Percentiles rank a stretch among this genome's conserved stretches.
Evolutionary conservation across 2,888 invertebrate species (phyloP).

Genomic region (Spatulosminthurus flaviceps): DNA sequence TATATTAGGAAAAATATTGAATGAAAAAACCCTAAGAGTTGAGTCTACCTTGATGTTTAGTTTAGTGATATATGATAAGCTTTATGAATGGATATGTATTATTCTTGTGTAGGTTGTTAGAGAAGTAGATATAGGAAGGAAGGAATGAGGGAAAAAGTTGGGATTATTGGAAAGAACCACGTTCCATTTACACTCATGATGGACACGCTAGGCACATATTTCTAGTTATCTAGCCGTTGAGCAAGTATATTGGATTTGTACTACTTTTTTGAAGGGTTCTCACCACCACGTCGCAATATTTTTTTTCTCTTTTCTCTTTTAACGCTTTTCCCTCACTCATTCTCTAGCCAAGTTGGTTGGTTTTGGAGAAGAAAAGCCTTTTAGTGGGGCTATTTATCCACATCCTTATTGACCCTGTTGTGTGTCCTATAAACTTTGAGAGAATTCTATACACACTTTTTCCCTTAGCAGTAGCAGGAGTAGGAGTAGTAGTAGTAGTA

Average conservation of each 20-base stretch:
- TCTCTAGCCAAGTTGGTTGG: background rate
- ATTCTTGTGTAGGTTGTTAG: no score
- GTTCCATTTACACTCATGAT: constrained; percentile 21
- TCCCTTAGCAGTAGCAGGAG: no score
- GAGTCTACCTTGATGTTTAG: no score
- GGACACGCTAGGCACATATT: background rate
- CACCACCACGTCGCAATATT: constrained; percentile 21
- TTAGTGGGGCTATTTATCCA: background rate
- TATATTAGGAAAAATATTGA: no score
- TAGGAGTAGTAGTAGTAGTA: no score
- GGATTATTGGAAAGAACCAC: constrained; percentile 17
- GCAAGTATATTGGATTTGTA: constrained; percentile 2
- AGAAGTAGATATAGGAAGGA: background rate
- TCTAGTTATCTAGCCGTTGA: background rate
- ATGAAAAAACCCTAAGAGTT: no score
- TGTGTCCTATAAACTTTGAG: background rate
- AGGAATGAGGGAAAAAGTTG: background rate
- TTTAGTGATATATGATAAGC: no score
- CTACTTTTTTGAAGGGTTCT: constrained; percentile 23
- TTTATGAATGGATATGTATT: no score
- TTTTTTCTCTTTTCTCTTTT: no score
- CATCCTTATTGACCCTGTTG: background rate
- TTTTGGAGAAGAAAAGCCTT: background rate
- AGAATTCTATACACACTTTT: background rate
- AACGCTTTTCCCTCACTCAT: no score